Conservation (phyloP, 2,888 invertebrate genomes). For the Epistrophe eligans region DNA sequence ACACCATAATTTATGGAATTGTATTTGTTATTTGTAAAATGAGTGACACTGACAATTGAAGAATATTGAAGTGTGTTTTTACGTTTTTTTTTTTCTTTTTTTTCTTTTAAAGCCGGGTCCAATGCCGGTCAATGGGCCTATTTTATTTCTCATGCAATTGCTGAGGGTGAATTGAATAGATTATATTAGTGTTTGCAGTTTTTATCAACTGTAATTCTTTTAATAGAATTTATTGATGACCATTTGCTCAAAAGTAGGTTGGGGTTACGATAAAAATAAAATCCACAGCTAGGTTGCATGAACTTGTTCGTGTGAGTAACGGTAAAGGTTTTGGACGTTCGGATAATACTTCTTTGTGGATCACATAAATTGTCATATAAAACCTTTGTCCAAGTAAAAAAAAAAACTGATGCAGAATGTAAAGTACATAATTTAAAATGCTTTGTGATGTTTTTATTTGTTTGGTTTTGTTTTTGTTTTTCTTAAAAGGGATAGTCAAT, state of each 20-base stretch:
- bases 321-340: no score
- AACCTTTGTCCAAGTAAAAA: not conserved
- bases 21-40: conserved; percentile 10
- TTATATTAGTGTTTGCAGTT: not conserved
- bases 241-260: conserved; percentile 37
- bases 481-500: not conserved
- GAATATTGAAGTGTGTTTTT: not conserved
- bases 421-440: not conserved
- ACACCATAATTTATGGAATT: not conserved
- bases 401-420: not conserved
- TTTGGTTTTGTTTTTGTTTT: not conserved
- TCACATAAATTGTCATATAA: not conserved
- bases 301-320: not conserved
- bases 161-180: conserved; percentile 19
- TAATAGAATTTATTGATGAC: conserved; percentile 24
- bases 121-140: conserved; percentile 17
- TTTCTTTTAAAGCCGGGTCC: conserved; percentile 19
- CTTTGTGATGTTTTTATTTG: not conserved
- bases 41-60: conserved; percentile 10
- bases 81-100: not conserved
- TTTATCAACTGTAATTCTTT: not conserved
- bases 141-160: not conserved
- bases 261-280: conserved; percentile 18
- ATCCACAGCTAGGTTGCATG: not conserved
- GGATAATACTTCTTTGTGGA: no score